Evolutionary conservation across 2,113 vertebrate species (phyloP), one percentile per base, ranked within the genome.

Genomic region (Climacteris rufus): DNA sequence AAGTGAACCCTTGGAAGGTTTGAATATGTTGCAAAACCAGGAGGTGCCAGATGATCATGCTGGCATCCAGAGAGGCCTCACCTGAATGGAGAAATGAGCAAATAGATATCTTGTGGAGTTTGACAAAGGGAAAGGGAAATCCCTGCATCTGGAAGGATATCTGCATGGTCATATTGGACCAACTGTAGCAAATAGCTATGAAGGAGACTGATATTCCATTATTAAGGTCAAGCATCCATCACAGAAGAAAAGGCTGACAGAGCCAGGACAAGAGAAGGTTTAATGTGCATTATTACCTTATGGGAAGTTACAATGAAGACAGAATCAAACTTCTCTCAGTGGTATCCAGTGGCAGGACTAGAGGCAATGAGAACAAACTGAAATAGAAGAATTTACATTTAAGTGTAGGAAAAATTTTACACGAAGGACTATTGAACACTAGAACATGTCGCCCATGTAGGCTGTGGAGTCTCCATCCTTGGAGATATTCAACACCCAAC

Each of bases 171-270:
- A 66, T 8, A 11, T 13, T 23, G 22, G 33, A 49, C 28, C 2
- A 1, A 28, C 0, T 0, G 9, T 15, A 47, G 25, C 6, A 45
- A 71, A 19, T 13, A 50, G 28, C 35, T 24, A 4, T 35, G 53
- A 49, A 53, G 44, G 28, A 63, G 23, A 13, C 2, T 47, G 27
- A 40, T 31, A 14, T 15, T n/a, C 53, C n/a, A 23, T 49, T 12
- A 30, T 37, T 60, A 75, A 30, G 13, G 12, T 35, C 1, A 0
- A 59, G 13, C 15, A 30, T 33, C 23, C 23, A 30, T 25, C 25
- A 19, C 23, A 45, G 45, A 64, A 45, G 37, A 6, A 56, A 79
- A 66, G 25, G 9, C 14, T 65, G 25, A 52, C 30, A 54, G 5
- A 56, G 3, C 6, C 44, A 18, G 27, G 13, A 64, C 49, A 76